Percentiles rank a stretch among this genome's conserved stretches.
Evolutionary conservation across 2,888 invertebrate species (phyloP).

Genomic region (Xestia c-nigrum): DNA sequence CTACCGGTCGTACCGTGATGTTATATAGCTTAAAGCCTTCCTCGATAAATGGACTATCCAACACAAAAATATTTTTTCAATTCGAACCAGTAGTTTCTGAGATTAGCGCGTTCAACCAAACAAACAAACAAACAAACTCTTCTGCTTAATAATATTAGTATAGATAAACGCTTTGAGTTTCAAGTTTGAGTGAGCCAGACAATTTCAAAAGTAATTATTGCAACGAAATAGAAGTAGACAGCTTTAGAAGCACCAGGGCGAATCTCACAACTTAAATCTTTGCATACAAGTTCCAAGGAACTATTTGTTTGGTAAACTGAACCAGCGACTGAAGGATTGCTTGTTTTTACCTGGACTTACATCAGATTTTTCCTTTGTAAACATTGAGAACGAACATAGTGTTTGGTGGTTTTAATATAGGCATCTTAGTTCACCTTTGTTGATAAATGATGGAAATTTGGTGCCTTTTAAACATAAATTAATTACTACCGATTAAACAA

Average conservation of each 20-base stretch:
- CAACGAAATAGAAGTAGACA: not conserved
- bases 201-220: not conserved
- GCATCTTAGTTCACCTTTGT: too few relatives aligned
- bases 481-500: too few relatives aligned
- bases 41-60: too few relatives aligned
- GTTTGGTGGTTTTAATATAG: not conserved
- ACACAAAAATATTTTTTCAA: too few relatives aligned
- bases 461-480: not conserved
- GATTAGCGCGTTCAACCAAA: too few relatives aligned
- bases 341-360: slow-evolving; percentile 22
- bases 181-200: not conserved
- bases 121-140: too few relatives aligned
- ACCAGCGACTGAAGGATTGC: not conserved
- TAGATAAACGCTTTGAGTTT: not conserved
- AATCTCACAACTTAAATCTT: not conserved
- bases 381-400: not conserved
- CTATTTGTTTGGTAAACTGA: slow-evolving; percentile 40
- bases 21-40: too few relatives aligned
- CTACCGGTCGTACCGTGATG: too few relatives aligned
- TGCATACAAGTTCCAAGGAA: slow-evolving; percentile 3
- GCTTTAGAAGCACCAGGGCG: not conserved
- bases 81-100: too few relatives aligned
- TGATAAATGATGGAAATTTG: not conserved
- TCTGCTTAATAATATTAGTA: too few relatives aligned
- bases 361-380: slow-evolving; percentile 9